These are phyloP conservation scores for Tachycineta bicolor DNA, from an alignment of 2,113 vertebrate species.

Conservation along the genomic window DNA sequence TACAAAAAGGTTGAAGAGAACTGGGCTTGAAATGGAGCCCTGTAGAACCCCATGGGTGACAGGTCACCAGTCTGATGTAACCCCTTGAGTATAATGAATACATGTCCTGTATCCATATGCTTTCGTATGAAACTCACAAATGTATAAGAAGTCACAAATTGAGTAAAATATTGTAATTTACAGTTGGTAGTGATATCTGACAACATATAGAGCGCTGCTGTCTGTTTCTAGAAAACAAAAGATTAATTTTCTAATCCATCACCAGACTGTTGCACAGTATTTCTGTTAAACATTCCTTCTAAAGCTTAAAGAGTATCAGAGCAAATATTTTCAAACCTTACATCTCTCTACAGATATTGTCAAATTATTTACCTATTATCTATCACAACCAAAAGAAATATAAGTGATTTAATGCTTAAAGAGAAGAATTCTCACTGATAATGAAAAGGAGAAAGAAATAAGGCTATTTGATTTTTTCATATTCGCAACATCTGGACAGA, in stretches of 20 bases:
- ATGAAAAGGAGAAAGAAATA: background rate
- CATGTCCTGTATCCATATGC: too few species aligned
- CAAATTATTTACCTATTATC: background rate
- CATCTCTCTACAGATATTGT: background rate
- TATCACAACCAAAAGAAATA: background rate
- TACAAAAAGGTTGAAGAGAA: background rate
- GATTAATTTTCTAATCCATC: rapidly evolving
- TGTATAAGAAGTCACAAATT: background rate
- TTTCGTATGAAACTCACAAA: background rate
- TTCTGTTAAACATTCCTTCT: background rate
- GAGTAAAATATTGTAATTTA: background rate
- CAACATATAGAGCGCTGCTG: background rate
- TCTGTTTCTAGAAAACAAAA: background rate
- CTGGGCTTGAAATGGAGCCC: background rate
- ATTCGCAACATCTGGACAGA: background rate
- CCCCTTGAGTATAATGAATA: background rate
- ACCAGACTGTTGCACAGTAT: background rate
- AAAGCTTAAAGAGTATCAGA: background rate
- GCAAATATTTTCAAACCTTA: background rate
- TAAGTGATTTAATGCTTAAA: background rate
- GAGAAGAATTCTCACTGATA: background rate
- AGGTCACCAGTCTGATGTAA: too few species aligned
- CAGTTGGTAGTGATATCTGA: background rate
- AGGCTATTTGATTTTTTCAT: background rate
- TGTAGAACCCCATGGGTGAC: rapidly evolving